Percentiles rank a stretch among this genome's conserved stretches.
Conservation (phyloP, 2,113 vertebrate genomes). For the Sialia sialis region DNA sequence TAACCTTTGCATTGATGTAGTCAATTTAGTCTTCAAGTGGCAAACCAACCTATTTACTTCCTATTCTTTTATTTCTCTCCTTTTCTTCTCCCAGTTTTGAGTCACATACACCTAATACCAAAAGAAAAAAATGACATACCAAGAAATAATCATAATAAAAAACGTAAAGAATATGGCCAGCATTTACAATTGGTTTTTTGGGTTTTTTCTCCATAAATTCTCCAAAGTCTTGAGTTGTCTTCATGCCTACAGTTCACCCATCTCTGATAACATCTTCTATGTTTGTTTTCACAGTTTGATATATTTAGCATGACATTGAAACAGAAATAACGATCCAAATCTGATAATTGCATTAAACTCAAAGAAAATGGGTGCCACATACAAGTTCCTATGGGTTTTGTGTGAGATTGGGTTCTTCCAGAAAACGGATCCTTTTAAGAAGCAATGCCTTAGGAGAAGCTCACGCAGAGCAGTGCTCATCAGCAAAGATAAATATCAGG, state of each 20-base stretch:
- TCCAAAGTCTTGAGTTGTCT: neutral
- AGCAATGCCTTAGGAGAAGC: neutral
- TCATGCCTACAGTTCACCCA: neutral
- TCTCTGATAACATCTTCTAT: neutral
- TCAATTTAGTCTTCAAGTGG: neutral
- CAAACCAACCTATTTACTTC: neutral
- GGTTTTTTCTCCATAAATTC: neutral
- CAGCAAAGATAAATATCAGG: neutral
- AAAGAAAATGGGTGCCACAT: neutral
- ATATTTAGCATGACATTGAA: neutral
- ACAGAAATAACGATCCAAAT: neutral
- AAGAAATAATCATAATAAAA: neutral
- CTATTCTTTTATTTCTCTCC: neutral
- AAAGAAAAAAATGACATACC: neutral
- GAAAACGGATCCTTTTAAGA: neutral
- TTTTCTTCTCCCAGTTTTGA: neutral
- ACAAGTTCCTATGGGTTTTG: neutral
- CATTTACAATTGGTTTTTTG: neutral
- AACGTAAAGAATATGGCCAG: accelerated
- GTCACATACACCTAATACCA: neutral
- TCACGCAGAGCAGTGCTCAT: neutral
- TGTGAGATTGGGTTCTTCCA: neutral
- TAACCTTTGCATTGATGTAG: neutral
- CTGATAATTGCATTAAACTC: neutral
- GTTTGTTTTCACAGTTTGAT: neutral